These are phyloP conservation scores for Aphelinus atriplicis DNA, from an alignment of 1,140 invertebrate genomes.

Conservation along the genomic window DNA sequence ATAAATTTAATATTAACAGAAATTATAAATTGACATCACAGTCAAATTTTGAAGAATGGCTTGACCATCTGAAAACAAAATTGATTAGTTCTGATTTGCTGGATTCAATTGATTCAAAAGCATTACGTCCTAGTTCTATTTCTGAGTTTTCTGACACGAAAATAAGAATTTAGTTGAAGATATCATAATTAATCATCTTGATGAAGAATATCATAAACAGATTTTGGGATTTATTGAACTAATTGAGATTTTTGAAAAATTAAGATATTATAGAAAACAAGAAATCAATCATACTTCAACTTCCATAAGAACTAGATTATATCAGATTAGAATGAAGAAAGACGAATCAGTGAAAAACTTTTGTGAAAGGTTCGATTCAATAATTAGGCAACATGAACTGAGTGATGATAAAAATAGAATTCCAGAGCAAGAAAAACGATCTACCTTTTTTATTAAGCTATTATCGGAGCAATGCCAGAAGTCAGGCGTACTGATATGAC, in stretches of 20 bases:
- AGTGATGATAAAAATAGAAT: conserved; percentile 42
- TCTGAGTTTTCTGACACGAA: conserved; percentile 20
- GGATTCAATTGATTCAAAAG: conserved; percentile 43
- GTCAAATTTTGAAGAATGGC: conserved; percentile 42
- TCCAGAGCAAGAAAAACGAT: conserved; percentile 44
- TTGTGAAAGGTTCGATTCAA: conserved; percentile 42
- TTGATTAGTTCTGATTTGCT: conserved; percentile 44
- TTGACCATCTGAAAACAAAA: conserved; percentile 46
- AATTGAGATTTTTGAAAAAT: conserved; percentile 36
- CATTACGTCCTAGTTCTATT: conserved; percentile 27
- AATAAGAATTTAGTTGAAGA: conserved; percentile 46
- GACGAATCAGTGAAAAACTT: conserved; percentile 41
- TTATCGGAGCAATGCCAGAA: conserved; percentile 40
- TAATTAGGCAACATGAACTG: conserved; percentile 43
- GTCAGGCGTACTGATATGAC: conserved; percentile 35
- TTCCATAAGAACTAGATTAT: conserved; percentile 43
- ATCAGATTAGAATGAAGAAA: conserved; percentile 37
- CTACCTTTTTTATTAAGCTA: conserved; percentile 45
- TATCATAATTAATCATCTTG: conserved; percentile 44
- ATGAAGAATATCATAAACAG: conserved; percentile 45
- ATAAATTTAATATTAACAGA: no score
- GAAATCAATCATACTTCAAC: conserved; percentile 42
- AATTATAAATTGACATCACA: neutral
- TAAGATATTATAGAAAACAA: conserved; percentile 42
- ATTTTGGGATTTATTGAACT: conserved; percentile 44